These are phyloP conservation scores for Epinephelus coioides DNA, from an alignment of 2,797 vertebrate species.

Conservation along the genomic window DNA sequence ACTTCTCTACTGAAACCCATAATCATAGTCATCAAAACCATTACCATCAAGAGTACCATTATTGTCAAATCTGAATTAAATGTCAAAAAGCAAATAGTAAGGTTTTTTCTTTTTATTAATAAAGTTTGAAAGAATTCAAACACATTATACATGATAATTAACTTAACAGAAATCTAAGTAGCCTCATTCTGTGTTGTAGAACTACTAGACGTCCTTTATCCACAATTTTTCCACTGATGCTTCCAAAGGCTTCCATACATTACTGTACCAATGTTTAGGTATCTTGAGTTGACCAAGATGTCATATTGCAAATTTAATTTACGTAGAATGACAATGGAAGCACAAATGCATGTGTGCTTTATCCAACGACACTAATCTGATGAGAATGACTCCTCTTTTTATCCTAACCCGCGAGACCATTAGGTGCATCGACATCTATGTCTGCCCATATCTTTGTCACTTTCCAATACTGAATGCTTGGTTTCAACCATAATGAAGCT, in stretches of 20 bases:
- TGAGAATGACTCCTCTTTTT: constrained; percentile 12
- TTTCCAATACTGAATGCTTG: constrained; percentile 63
- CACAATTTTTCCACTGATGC: background rate
- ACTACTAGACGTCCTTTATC: background rate
- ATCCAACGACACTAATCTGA: background rate
- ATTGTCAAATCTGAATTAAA: background rate
- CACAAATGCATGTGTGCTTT: background rate
- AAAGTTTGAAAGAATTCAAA: background rate
- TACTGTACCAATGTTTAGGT: background rate
- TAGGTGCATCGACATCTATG: constrained; percentile 38
- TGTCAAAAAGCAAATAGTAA: background rate
- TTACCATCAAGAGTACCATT: background rate
- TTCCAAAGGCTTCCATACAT: background rate
- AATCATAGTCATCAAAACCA: background rate
- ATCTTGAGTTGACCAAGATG: too few species aligned
- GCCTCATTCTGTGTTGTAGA: background rate
- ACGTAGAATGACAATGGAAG: background rate
- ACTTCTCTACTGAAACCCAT: background rate
- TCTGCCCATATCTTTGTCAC: constrained; percentile 57
- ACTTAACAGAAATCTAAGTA: background rate
- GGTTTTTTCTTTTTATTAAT: background rate
- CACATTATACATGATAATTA: background rate
- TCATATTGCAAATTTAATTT: background rate
- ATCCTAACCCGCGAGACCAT: constrained; percentile 20
- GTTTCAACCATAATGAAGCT: constrained; percentile 79